Percentiles rank a stretch among this genome's conserved stretches.
These are phyloP conservation scores for Turritopsis dohrnii DNA, from an alignment of 30 jellyfish, hydroid and myxozoan genomes.

Conservation along the genomic window DNA sequence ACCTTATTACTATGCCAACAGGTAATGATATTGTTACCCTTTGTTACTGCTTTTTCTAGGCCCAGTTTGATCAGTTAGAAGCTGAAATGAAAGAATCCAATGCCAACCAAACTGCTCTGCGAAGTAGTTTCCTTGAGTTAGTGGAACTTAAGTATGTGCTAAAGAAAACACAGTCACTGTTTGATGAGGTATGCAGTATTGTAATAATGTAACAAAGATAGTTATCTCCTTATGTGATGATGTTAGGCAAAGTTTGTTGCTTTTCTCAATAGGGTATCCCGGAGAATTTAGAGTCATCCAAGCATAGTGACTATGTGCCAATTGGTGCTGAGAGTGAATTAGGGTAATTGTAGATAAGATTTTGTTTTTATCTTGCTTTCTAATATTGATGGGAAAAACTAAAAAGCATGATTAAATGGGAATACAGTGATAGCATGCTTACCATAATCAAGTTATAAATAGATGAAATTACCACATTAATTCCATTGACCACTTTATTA, in stretches of 20 bases:
- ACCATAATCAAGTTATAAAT: no score
- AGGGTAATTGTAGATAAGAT: conserved; percentile 64
- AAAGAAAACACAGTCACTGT: conserved; percentile 71
- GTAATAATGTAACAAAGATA: no score
- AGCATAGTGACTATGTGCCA: conserved; percentile 61
- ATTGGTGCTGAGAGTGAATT: conserved; percentile 88
- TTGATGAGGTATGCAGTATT: conserved; percentile 85
- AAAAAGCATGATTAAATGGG: no score
- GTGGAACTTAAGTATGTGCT: conserved; percentile 70
- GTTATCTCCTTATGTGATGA: no score
- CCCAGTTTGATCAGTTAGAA: conserved; percentile 84
- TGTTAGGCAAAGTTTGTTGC: conserved; percentile 15
- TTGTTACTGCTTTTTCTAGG: conserved; percentile 29
- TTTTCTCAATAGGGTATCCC: conserved; percentile 50
- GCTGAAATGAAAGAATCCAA: conserved; percentile 89
- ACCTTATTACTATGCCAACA: not conserved
- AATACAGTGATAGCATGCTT: no score
- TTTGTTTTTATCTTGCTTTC: not conserved
- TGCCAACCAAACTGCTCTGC: conserved; percentile 69
- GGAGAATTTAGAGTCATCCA: conserved; percentile 50
- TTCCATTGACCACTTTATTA: no score
- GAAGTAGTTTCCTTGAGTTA: conserved; percentile 72
- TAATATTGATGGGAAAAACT: no score
- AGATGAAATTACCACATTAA: no score
- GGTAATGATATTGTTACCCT: not conserved